A percentile compares a stretch with the other conserved stretches of the same genome.
These are phyloP conservation scores for Deilephila elpenor DNA, from an alignment of 2,888 invertebrate genomes.

Conservation along the genomic window DNA sequence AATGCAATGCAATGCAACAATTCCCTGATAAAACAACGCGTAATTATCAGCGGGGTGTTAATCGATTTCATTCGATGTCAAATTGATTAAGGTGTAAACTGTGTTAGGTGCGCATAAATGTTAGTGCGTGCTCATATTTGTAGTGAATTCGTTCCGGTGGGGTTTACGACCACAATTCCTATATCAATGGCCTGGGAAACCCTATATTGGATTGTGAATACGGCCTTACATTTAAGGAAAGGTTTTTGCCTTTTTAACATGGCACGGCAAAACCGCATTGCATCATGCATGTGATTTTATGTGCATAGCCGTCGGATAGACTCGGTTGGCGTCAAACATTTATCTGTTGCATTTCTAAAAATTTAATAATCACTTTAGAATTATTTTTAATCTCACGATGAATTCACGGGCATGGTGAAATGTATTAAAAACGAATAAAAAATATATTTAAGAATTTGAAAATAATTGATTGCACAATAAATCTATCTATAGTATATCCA, in stretches of 20 bases:
- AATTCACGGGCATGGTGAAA: too few relatives aligned
- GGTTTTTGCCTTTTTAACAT: background rate
- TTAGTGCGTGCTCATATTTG: conserved; percentile 72
- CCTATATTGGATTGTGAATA: background rate
- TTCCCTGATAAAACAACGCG: conserved; percentile 68
- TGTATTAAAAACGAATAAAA: too few relatives aligned
- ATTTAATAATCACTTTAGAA: too few relatives aligned
- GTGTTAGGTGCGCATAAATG: conserved; percentile 71
- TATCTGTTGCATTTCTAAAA: too few relatives aligned
- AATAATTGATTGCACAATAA: too few relatives aligned
- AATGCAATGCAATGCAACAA: conserved; percentile 57
- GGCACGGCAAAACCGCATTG: too few relatives aligned
- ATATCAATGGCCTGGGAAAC: background rate
- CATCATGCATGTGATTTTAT: too few relatives aligned
- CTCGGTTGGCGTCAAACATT: too few relatives aligned
- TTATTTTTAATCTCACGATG: too few relatives aligned
- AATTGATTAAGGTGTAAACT: conserved; percentile 82
- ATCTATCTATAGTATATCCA: too few relatives aligned
- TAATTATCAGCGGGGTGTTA: conserved; percentile 71
- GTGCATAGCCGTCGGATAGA: too few relatives aligned
- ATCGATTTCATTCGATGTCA: conserved; percentile 79
- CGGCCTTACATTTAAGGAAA: background rate
- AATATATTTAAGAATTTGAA: too few relatives aligned
- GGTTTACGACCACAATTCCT: conserved; percentile 64
- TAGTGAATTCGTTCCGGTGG: conserved; percentile 72